Base-by-base conservation (phyloP, 1,140 invertebrate genomes). In the Holotrichia oblita region DNA sequence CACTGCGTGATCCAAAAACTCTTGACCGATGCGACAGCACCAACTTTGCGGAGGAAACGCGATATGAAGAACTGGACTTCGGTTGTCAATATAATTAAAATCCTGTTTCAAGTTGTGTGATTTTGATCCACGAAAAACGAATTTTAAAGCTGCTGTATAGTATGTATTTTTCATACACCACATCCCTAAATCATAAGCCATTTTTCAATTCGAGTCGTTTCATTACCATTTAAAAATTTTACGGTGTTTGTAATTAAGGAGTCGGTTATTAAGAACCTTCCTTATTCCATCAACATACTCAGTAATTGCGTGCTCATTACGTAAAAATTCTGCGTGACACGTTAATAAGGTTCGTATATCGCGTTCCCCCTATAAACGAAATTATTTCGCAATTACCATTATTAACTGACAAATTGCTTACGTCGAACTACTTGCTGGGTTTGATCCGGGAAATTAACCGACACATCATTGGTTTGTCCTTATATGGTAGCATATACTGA, bases 311-410 rank as follows among this genome's bases (percentile, higher is more conserved):
- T 55, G 48, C 14, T 55, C 48, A 17, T 55, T 55, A 55, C 14
- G 48, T 55, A 55, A 55, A 55, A 55, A 55, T 55, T 55, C n/a
- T 55, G 48, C 48, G 48, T 55, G 48, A 55, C 48, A 55, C 48
- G 48, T 55, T 55, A 55, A 55, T 55, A 55, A 55, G 48, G 3
- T 55, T 55, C 48, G 2, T 55, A 0, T n/a, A 48, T 9, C 10
- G n/a, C 44, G 44, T 48, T 48, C n/a, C 4, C 48, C n/a, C 17
- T 55, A 55, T 55, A 55, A 55, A 55, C 48, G 48, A 55, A 55
- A 55, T 55, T 55, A 55, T 55, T 17, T 55, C 12, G 48, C 14
- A 55, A 55, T 55, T 55, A 55, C 48, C 14, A 55, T 55, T 55
- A 55, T 55, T 55, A 55, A 55, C 48, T 55, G 48, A 55, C 48